phyloP scores from a whole-genome alignment of 2,113 vertebrate genomes.

The Nerophis ophidion region DNA sequence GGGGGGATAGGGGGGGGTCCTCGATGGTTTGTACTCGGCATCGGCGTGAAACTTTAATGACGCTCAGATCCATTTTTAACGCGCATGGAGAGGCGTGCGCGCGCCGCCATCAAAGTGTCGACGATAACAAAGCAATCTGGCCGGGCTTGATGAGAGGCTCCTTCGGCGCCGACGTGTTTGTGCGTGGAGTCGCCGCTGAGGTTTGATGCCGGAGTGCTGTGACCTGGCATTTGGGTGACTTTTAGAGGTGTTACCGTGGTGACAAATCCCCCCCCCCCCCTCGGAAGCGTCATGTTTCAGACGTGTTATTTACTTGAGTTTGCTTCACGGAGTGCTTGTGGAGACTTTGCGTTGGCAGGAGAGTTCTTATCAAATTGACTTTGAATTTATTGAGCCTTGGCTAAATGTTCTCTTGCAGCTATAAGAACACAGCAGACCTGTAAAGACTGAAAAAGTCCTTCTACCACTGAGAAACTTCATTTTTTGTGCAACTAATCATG shows the following conservation, averaged over 20 bases:
- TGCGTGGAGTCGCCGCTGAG: background rate
- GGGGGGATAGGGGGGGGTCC: constrained; percentile 7
- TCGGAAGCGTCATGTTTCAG: constrained; percentile 1
- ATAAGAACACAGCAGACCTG: too few relatives aligned
- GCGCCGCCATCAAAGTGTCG: constrained; percentile 14
- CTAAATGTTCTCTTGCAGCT: too few relatives aligned
- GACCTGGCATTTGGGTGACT: constrained; percentile 78
- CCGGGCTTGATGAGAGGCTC: constrained; percentile 13
- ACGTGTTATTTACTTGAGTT: background rate
- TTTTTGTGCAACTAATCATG: too few relatives aligned
- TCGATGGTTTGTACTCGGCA: constrained; percentile 40
- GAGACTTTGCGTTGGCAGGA: too few relatives aligned
- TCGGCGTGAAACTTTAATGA: constrained; percentile 54
- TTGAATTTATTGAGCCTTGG: background rate
- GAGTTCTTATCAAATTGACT: background rate
- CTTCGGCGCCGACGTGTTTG: constrained; percentile 8
- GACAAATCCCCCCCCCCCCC: constrained; percentile 47
- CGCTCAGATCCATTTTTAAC: constrained; percentile 55
- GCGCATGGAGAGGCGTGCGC: constrained; percentile 33
- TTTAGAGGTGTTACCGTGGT: constrained; percentile 69
- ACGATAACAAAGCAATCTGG: constrained; percentile 2
- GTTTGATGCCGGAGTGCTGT: constrained; percentile 53
- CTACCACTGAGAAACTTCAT: too few relatives aligned
- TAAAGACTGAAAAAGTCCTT: too few relatives aligned
- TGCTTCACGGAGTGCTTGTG: background rate